Base-by-base conservation (phyloP, 2,888 invertebrate species). In the Callosobruchus maculatus region DNA sequence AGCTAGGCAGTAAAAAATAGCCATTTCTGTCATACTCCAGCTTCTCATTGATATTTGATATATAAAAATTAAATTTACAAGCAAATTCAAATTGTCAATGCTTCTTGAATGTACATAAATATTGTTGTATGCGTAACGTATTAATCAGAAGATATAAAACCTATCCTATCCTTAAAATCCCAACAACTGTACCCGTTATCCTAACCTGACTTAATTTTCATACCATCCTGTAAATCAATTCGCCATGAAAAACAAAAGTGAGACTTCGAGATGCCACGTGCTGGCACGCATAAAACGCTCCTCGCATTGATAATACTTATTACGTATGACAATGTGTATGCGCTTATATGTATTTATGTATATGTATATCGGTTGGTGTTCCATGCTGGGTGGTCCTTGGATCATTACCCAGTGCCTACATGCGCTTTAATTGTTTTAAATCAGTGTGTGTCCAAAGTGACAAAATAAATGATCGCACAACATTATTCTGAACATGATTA, bases 401-500 rank as follows among this genome's bases (percentile, higher is more conserved):
- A 49, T 49, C 49, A 49, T 49, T 49, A 49, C 49, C 49, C 49
- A 7, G 49, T 18, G 18, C 13, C 7, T 49, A 49, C 49, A 49
- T 49, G 49, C 49, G n/a, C 22, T 70, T 20, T 70, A 26, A 70
- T 70, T 21, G 71, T 71, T 71, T 71, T 0, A 9, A 21, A 49
- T 49, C 70, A 66, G 69, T 72, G 49, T 72, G 31, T 66, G 22
- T 72, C 49, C 66, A 21, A 21, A 9, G 69, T 72, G 69, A 72
- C 72, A 30, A 26, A 21, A 72, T 72, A 49, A 70, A 72, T 30
- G 66, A 70, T 72, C 49, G 70, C 68, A 20, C 68, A 69, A 22
- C 70, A 72, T 72, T 49, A 31, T 66, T 72, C 68, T 5, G 72
- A 69, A 70, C 69, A 72, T 22, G 70, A 72, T 72, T 66, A 72